A percentile compares a stretch with the other conserved stretches of the same genome.
phyloP scores from a whole-genome alignment of 2,797 vertebrate species.

The Sebastes elongatus region DNA sequence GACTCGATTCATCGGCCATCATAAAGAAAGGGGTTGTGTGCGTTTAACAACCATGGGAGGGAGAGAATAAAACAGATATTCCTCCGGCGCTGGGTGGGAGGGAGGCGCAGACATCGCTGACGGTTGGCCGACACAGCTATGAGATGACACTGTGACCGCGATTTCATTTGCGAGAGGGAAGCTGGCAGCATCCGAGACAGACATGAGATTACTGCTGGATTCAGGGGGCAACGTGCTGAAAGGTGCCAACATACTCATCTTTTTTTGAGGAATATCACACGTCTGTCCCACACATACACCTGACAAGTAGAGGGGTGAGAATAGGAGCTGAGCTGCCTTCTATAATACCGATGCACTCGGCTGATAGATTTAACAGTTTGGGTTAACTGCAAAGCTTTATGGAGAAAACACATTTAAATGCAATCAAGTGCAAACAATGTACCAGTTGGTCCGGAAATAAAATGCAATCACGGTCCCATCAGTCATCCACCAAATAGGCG shows the following conservation, averaged over 20 bases:
- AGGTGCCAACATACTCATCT: slow-evolving; percentile 21
- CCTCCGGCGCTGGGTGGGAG: slow-evolving; percentile 41
- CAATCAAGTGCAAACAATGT: neutral
- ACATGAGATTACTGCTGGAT: slow-evolving; percentile 40
- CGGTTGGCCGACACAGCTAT: slow-evolving; percentile 31
- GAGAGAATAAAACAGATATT: slow-evolving; percentile 59
- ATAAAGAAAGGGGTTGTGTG: slow-evolving; percentile 57
- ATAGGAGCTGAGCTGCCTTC: neutral
- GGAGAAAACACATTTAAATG: neutral
- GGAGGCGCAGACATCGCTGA: slow-evolving; percentile 39
- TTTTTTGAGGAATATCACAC: slow-evolving; percentile 43
- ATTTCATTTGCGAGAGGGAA: slow-evolving; percentile 46
- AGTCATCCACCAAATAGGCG: slow-evolving; percentile 41
- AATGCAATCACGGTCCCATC: slow-evolving; percentile 49
- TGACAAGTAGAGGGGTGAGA: slow-evolving; percentile 26
- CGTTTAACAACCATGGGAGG: slow-evolving; percentile 36
- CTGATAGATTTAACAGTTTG: neutral
- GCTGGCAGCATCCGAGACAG: slow-evolving; percentile 31
- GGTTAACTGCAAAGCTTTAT: neutral
- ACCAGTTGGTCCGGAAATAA: slow-evolving; percentile 46
- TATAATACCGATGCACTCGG: neutral
- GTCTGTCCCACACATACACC: slow-evolving; percentile 44
- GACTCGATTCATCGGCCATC: slow-evolving; percentile 52
- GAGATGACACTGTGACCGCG: slow-evolving; percentile 44
- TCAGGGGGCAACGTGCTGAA: slow-evolving; percentile 43